Evolutionary conservation across 1,140 invertebrate genomes (phyloP), one percentile per base, ranked within the genome.

Genomic region (Apis cerana): DNA sequence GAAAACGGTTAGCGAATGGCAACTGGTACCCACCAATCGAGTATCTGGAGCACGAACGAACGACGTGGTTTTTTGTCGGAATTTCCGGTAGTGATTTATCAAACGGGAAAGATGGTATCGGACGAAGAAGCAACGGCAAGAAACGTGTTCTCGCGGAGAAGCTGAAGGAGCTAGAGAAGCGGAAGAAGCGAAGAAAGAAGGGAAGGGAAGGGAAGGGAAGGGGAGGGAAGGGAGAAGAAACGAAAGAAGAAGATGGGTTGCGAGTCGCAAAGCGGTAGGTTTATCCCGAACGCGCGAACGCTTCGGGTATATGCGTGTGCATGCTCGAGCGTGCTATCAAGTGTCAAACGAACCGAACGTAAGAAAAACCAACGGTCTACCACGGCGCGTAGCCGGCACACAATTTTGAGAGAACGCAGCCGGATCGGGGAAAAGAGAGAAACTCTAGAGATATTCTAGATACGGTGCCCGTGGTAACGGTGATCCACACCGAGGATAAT

Each of bases 31-130:
- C 87, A 87, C 84, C 89, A 90, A 93, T 93, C 91, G 93, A 89
- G 86, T 88, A 93, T 93, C 85, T 93, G 89, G 92, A 93, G 88
- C 92, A 87, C 85, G 87, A 91, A 87, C 83, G 68, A 83, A 81
- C 83, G 88, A 91, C 88, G 85, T 69, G 64, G 54, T 85, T 92
- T 94, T 94, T 93, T 93, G 91, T 75, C 70, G 78, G 91, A 92
- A 93, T 94, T 93, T 94, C 93, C 93, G 93, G 92, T 92, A 90
- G 90, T 90, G 89, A 94, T 94, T 93, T 93, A 94, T 94, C 93
- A 94, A 93, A 93, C 88, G 89, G 91, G 81, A 92, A 92, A 94
- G 93, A 94, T 94, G 71, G 75, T 92, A 94, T 94, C 93, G 89
- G 83, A 72, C 75, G 78, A 79, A 80, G 69, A 77, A 76, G 80